A percentile compares a stretch with the other conserved stretches of the same genome.
Conservation (phyloP, 2,888 invertebrate genomes). For the Erebia epiphron region DNA sequence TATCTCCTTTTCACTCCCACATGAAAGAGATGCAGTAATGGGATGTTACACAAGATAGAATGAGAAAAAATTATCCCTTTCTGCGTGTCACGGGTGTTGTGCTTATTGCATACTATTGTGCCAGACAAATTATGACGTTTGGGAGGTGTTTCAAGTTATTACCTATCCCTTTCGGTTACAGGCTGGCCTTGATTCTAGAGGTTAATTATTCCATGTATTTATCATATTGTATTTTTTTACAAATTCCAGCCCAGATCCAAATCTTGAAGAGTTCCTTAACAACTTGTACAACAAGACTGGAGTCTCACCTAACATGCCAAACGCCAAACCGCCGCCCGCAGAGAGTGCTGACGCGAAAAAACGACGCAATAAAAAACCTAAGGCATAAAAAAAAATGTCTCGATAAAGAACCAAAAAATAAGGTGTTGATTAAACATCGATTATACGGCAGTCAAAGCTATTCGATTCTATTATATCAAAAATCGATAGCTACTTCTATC, state of each 20-base stretch:
- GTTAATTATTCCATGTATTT: too few relatives aligned
- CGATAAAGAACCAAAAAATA: constrained; percentile 24
- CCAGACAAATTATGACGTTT: too few relatives aligned
- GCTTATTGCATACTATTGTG: too few relatives aligned
- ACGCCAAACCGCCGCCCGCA: constrained; percentile 46
- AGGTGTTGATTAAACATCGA: constrained; percentile 8
- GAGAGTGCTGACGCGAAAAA: constrained; percentile 57
- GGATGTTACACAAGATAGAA: too few relatives aligned
- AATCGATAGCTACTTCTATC: too few relatives aligned
- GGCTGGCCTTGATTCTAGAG: too few relatives aligned
- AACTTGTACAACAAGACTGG: constrained; percentile 88
- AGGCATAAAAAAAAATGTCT: constrained; percentile 45
- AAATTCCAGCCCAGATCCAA: constrained; percentile 85
- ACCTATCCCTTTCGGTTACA: too few relatives aligned
- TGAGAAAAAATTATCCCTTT: too few relatives aligned
- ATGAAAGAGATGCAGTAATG: too few relatives aligned
- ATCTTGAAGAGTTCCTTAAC: constrained; percentile 92
- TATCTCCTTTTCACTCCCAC: too few relatives aligned
- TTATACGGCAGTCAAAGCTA: neutral
- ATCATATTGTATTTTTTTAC: constrained; percentile 29
- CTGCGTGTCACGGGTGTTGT: too few relatives aligned
- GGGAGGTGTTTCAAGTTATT: too few relatives aligned
- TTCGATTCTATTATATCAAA: neutral
- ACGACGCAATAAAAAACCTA: constrained; percentile 71
- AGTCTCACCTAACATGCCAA: constrained; percentile 55